Evolutionary conservation across 2,888 invertebrate species (phyloP), one percentile per base, ranked within the genome.

Genomic region (Trimorus sp.): DNA sequence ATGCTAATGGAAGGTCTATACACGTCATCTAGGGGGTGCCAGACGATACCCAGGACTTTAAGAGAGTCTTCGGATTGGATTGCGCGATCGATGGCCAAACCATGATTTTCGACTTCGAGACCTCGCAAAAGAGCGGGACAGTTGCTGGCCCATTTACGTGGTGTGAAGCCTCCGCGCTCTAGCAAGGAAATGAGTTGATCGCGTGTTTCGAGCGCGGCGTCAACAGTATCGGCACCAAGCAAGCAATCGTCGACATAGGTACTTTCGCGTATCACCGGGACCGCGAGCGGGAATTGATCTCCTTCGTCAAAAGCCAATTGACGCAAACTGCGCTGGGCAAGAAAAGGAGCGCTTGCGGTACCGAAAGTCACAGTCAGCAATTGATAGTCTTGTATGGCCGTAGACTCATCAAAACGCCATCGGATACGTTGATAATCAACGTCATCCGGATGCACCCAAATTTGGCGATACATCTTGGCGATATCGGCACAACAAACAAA

Each of bases 241-340:
- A 75, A 54, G 40, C 70, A 69, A 38, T 63, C 69, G 14, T 77
- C 69, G 0, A 74, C 51, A 16, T 74, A 74, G 9, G 40, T 40
- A 11, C 40, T 11, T 40, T 40, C 40, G 11, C 1, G 40, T 1
- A 40, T 9, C 7, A 40, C 7, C 9, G 40, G 40, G 1, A 40
- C 40, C 1, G 40, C 40, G 26, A 26, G 26, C 26, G 26, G 26
- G 4, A 26, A 26, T 26, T 3, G 26, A 26, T 4, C 26, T 26
- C 26, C 26, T 26, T 26, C 26, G 26, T 26, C 26, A 26, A 26
- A 26, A 26, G 26, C 26, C 26, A 26, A 26, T 26, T 26, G 26
- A 26, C 26, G 26, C 26, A 26, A 26, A 26, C 2, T 26, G 1
- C 26, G 26, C 26, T 26, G 26, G 26, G 26, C 26, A 26, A 26